Evolutionary conservation across 2,113 vertebrate genomes (phyloP).

Genomic region (Anarrhichthys ocellatus): DNA sequence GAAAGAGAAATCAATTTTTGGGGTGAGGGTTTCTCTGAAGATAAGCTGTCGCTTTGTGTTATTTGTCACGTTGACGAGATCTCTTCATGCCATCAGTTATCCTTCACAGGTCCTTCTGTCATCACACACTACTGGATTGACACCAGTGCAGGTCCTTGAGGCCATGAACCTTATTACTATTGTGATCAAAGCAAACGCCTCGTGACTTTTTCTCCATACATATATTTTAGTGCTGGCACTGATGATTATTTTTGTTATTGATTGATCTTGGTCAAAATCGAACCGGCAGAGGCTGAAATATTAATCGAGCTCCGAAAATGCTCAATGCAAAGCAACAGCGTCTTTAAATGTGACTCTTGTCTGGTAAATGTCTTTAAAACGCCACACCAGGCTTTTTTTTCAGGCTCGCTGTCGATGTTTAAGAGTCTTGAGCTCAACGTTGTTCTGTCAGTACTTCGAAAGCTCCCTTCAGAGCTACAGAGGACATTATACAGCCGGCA

Average conservation of each 20-base stretch:
- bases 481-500: background rate
- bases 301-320: background rate
- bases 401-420: background rate
- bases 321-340: background rate
- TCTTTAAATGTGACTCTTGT: background rate
- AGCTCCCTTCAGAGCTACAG: conserved; percentile 3
- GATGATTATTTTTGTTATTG: conserved; percentile 1
- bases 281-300: background rate
- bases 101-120: conserved; percentile 40
- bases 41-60: conserved; percentile 57
- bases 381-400: background rate
- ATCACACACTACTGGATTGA: conserved; percentile 22
- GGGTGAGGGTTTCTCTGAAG: conserved; percentile 58
- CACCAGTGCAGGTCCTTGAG: conserved; percentile 30
- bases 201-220: background rate
- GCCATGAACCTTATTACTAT: conserved; percentile 27
- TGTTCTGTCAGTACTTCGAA: background rate
- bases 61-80: conserved; percentile 55
- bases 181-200: conserved; percentile 29
- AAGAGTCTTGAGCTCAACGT: background rate
- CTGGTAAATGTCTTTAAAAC: background rate
- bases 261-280: background rate
- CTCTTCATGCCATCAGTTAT: conserved; percentile 51
- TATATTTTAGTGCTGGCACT: background rate
- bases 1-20: conserved; percentile 76